Evolutionary conservation across 1,140 invertebrate species (phyloP).

Genomic region (Temnothorax longispinosus): DNA sequence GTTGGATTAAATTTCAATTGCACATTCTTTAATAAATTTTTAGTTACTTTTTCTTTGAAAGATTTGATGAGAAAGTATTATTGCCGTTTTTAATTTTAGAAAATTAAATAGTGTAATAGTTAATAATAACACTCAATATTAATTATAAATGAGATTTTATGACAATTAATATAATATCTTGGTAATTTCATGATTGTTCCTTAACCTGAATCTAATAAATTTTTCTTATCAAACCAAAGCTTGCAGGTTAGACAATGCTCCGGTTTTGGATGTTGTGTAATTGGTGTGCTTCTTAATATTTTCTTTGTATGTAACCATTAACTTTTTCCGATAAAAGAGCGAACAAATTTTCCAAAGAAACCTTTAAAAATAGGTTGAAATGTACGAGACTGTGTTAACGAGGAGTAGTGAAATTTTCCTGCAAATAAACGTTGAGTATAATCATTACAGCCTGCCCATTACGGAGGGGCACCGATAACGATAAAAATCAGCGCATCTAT

Average conservation of each 20-base stretch:
- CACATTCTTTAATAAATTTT: not conserved
- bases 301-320: not conserved
- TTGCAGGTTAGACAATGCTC: not conserved
- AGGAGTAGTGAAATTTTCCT: conserved; percentile 51
- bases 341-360: conserved; percentile 1
- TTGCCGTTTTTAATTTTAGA: not conserved
- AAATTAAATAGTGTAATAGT: not conserved
- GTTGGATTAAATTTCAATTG: not conserved
- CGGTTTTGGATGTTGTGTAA: not conserved
- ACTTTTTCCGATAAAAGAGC: not conserved
- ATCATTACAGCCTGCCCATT: conserved; percentile 7
- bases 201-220: not conserved
- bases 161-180: not conserved
- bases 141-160: not conserved
- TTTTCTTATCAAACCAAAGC: not conserved
- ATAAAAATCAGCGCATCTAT: conserved; percentile 61
- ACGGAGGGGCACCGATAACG: conserved; percentile 54
- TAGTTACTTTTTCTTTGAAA: not conserved
- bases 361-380: conserved; percentile 1
- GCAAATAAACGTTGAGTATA: conserved; percentile 37
- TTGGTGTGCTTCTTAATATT: not conserved
- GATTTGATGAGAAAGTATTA: not conserved
- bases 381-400: not conserved
- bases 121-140: not conserved
- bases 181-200: not conserved